Percentiles rank a stretch among this genome's conserved stretches.
These are phyloP conservation scores for Clitarchus hookeri DNA, from an alignment of 2,888 invertebrate genomes.

Conservation along the genomic window DNA sequence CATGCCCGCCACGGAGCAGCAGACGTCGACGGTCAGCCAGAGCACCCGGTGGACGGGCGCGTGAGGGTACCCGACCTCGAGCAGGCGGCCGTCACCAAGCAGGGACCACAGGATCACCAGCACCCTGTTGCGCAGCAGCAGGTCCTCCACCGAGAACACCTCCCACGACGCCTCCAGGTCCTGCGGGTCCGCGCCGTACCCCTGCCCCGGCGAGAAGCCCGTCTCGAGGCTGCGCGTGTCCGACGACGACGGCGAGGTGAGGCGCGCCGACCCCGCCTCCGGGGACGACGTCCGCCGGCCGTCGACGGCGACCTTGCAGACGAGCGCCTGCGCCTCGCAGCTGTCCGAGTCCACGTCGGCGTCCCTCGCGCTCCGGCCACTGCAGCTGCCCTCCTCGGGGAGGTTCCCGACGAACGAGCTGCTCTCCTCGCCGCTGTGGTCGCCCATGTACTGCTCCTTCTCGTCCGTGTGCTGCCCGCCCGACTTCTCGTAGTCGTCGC, in stretches of 20 bases:
- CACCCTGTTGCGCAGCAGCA: constrained; percentile 32
- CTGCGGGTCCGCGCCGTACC: background rate
- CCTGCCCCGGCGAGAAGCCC: background rate
- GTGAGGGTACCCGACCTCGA: constrained; percentile 36
- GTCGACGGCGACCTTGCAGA: background rate
- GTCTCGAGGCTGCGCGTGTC: background rate
- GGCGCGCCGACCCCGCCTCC: background rate
- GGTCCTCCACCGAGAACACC: constrained; percentile 30
- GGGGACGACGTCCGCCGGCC: background rate
- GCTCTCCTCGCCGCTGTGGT: background rate
- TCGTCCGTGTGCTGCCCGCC: too few relatives aligned
- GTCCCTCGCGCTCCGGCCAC: too few relatives aligned
- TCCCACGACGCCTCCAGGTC: background rate
- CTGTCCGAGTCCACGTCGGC: background rate
- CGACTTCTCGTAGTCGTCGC: background rate
- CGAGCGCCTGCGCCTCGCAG: background rate
- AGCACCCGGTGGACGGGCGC: constrained; percentile 37
- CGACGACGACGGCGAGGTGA: background rate
- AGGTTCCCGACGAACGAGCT: too few relatives aligned
- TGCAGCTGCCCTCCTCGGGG: too few relatives aligned
- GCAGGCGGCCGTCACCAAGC: constrained; percentile 38
- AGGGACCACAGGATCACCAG: constrained; percentile 40
- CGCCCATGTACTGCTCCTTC: background rate
- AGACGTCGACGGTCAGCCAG: constrained; percentile 39
- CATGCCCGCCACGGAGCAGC: constrained; percentile 39